Evolutionary conservation across 2,888 invertebrate genomes (phyloP), one percentile per base, ranked within the genome.

Genomic region (Notodonta dromedarius): DNA sequence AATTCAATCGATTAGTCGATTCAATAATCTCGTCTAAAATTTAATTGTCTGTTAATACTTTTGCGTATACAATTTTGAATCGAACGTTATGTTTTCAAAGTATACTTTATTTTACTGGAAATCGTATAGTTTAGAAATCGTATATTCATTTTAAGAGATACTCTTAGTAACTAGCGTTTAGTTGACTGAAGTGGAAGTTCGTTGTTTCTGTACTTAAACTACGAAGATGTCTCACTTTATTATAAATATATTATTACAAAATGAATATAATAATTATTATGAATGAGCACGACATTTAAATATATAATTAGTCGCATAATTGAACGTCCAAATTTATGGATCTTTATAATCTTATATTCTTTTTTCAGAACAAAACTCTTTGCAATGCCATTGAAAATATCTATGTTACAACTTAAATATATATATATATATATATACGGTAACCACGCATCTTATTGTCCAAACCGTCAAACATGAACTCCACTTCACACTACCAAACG

Each of bases 51-150:
- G 62, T 76, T 77, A 78, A 72, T 78, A 77, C 75, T 78, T 77
- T 78, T 79, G 87, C 90, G 90, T 90, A 90, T 90, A 90, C 90
- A 89, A 82, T 79, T 83, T 87, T 88, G 85, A 86, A 89, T 86
- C 86, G 76, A 86, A 84, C 74, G 80, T 82, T 70, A 67, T 50
- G 67, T 71, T 71, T 74, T 72, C 58, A 57, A 72, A 82, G 84
- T 84, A 83, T 85, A 82, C 82, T 79, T 77, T 80, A 76, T 81
- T 84, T 68, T 69, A 70, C 62, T 73, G 68, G 80, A 77, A 77
- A 82, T 88, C 89, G 88, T 89, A 90, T 90, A 87, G 70, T 80
- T 80, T 74, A 74, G 73, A 75, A 14, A 74, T 89, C 89, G 87
- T 90, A 89, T 89, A 83, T 80, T 84, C 76, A 78, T 83, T 83